Base-by-base conservation (phyloP, 2,888 invertebrate genomes). In the Julus scandinavius region DNA sequence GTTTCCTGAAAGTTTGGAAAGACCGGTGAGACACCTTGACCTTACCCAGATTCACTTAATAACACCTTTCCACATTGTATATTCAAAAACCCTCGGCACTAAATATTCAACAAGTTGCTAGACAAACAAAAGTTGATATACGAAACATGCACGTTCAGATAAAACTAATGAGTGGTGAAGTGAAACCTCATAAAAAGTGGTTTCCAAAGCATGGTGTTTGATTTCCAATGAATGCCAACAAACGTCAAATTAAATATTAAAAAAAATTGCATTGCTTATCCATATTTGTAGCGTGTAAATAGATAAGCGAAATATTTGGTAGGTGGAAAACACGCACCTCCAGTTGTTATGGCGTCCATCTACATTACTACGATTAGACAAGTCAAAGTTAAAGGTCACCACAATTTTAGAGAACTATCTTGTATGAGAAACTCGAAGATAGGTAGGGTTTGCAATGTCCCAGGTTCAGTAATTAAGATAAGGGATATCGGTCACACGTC, bases 151-250 rank as follows among this genome's bases (percentile, higher is more conserved):
- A 6, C 72, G 72, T 29, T 29, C 20, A n/a, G 80, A 80, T 80
- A 80, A 80, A 38, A 80, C 38, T 80, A 80, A 80, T 80, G 80
- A 80, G 80, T 80, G 80, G 13, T 15, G 80, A 80, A 80, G 80
- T 80, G 80, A 80, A 80, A 80, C 80, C 38, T 13, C 80, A 38
- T 38, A 80, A 80, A 80, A 80, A 80, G 80, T 80, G 80, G 80
- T 80, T 80, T 72, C n/a, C 11, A 20, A 29, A 38, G 80, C 15
- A 17, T n/a, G n/a, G n/a, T 5, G 29, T 80, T 80, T 72, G 29
- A 80, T 80, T 29, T 38, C 20, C 38, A 38, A 38, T 20, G 29
- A 80, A 80, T 13, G 38, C 13, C 80, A 29, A 38, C 29, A 13
- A 13, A 80, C 80, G 20, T 80, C 11, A 80, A 63, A 80, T 80